Evolutionary conservation across 2,888 invertebrate species (phyloP).

Genomic region (Tiliacea citrago): DNA sequence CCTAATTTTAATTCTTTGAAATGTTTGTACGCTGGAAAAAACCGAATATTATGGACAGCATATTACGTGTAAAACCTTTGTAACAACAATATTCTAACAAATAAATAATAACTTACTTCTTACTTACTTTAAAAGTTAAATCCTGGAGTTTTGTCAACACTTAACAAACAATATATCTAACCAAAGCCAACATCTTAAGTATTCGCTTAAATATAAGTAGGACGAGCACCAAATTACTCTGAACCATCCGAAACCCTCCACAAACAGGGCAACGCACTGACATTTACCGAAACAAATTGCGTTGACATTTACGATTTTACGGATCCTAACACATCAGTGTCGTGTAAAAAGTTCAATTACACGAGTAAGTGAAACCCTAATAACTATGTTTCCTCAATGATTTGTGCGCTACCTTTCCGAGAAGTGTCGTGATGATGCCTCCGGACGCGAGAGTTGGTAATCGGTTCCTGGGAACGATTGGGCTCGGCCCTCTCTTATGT

Average conservation of each 20-base stretch:
- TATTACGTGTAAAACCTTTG: too few relatives aligned
- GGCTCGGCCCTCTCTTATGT: constrained; percentile 50
- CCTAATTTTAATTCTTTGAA: too few relatives aligned
- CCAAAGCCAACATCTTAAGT: constrained; percentile 1
- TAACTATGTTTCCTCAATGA: constrained; percentile 58
- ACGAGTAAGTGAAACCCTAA: constrained; percentile 55
- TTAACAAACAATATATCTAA: background rate
- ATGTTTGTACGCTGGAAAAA: too few relatives aligned
- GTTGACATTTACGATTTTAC: constrained; percentile 57
- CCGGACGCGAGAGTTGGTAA: constrained; percentile 60
- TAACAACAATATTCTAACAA: too few relatives aligned
- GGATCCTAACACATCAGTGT: constrained; percentile 53
- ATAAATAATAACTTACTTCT: too few relatives aligned
- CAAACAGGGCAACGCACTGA: constrained; percentile 44
- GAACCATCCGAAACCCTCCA: constrained; percentile 5
- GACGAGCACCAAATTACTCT: constrained; percentile 15
- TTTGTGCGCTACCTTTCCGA: constrained; percentile 54
- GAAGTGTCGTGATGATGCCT: constrained; percentile 65
- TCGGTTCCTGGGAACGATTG: constrained; percentile 62
- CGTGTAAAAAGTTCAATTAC: constrained; percentile 64
- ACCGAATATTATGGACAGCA: too few relatives aligned
- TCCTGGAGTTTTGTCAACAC: background rate
- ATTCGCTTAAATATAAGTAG: background rate
- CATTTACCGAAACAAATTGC: constrained; percentile 54
- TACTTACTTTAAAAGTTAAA: background rate